phyloP scores from a whole-genome alignment of 2,797 vertebrate genomes.

The Thamnophis elegans region DNA sequence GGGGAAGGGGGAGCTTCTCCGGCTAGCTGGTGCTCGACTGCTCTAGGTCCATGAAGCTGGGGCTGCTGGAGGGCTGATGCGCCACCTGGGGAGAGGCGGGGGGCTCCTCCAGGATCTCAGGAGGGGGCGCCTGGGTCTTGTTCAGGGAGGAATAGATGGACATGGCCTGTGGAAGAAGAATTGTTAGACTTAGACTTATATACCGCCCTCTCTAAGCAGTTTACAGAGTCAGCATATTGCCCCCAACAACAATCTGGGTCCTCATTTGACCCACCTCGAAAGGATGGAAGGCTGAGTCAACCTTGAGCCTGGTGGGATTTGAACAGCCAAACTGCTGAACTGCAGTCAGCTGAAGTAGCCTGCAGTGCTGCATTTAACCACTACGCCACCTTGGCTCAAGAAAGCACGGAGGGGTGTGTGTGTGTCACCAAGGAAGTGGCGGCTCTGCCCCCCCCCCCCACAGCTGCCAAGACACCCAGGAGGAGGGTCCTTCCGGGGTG shows the following conservation, averaged over 20 bases:
- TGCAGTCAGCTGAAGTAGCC: too few species aligned
- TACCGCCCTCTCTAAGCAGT: too few species aligned
- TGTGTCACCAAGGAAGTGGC: neutral
- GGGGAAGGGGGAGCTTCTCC: neutral
- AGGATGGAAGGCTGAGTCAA: too few species aligned
- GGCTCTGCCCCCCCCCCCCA: neutral
- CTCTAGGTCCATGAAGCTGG: conserved; percentile 55
- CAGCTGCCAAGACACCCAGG: neutral
- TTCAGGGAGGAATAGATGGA: conserved; percentile 72
- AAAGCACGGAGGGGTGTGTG: neutral
- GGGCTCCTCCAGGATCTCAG: neutral
- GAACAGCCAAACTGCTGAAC: too few species aligned
- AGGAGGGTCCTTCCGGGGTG: neutral
- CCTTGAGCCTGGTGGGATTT: too few species aligned
- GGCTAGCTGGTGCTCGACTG: conserved; percentile 59
- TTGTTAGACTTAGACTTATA: too few species aligned
- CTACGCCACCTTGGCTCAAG: too few species aligned
- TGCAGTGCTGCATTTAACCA: too few species aligned
- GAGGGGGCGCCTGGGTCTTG: conserved; percentile 59
- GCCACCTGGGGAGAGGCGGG: neutral
- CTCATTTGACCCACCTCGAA: too few species aligned
- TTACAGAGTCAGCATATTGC: too few species aligned
- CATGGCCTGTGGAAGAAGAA: conserved; percentile 63
- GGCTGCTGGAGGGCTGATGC: neutral
- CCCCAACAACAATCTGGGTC: too few species aligned